These are phyloP conservation scores for Triplophysa dalaica DNA, from an alignment of 2,113 vertebrate genomes.

Conservation along the genomic window DNA sequence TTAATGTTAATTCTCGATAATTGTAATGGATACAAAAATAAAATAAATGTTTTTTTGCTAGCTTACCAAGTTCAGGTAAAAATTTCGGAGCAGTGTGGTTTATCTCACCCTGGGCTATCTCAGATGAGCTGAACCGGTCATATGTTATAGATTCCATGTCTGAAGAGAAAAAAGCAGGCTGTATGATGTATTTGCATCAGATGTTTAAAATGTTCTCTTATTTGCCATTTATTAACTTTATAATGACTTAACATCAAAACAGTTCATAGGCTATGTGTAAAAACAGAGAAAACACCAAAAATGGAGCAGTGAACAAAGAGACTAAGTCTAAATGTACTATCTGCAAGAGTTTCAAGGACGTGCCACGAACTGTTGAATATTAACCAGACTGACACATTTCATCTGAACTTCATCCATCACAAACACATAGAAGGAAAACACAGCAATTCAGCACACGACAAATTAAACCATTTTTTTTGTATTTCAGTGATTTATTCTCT, in stretches of 20 bases:
- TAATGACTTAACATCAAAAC: background rate
- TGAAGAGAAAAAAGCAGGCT: background rate
- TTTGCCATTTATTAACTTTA: background rate
- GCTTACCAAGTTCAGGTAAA: background rate
- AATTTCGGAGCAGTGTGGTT: background rate
- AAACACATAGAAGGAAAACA: background rate
- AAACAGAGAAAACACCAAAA: background rate
- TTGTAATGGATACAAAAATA: background rate
- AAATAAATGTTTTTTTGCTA: background rate
- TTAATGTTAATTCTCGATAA: too few species aligned
- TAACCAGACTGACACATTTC: conserved; percentile 48
- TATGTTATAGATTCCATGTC: conserved; percentile 52
- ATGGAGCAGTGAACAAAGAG: background rate
- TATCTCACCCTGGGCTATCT: conserved; percentile 16
- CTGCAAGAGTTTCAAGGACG: background rate
- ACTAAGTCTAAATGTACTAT: background rate
- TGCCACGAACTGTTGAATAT: conserved; percentile 40
- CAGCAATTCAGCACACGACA: background rate
- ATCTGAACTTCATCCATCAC: background rate
- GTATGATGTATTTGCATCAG: background rate
- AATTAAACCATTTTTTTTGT: background rate
- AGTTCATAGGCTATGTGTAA: background rate
- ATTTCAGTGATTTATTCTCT: background rate
- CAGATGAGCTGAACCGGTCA: conserved; percentile 38
- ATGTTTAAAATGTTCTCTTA: background rate